Evolutionary conservation across 2,888 invertebrate species (phyloP).

Genomic region (Drosophila kanekoi): DNA sequence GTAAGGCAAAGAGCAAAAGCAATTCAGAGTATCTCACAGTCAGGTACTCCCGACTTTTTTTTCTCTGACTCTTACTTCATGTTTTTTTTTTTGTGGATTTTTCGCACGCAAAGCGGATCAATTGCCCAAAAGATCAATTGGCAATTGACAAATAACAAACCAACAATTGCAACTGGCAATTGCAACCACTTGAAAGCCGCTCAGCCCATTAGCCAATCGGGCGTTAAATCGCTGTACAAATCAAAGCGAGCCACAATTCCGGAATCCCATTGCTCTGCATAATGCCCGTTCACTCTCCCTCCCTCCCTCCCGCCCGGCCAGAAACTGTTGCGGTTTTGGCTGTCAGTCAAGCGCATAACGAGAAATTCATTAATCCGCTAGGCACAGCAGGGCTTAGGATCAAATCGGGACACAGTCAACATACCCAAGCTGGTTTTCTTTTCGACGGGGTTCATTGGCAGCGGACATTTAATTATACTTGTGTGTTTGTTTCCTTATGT

Average conservation of each 20-base stretch:
- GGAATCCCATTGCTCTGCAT: conserved; percentile 23
- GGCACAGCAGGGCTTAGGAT: conserved; percentile 45
- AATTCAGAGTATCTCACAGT: neutral
- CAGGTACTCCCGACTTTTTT: neutral
- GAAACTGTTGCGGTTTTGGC: conserved; percentile 39
- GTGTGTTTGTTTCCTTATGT: conserved; percentile 16
- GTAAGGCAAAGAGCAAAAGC: no score
- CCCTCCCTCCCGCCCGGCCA: neutral
- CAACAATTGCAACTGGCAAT: conserved; percentile 39
- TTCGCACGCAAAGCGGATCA: conserved; percentile 74
- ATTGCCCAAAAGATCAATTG: conserved; percentile 80
- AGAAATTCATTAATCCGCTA: conserved; percentile 73
- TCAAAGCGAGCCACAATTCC: conserved; percentile 50
- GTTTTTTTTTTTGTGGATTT: conserved; percentile 16
- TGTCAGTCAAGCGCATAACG: conserved; percentile 69
- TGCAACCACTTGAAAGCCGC: conserved; percentile 66
- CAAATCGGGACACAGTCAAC: conserved; percentile 38
- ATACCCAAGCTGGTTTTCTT: conserved; percentile 48
- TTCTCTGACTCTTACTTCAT: no score
- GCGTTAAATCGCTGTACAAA: conserved; percentile 67
- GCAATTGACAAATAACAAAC: conserved; percentile 63
- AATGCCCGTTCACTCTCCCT: conserved; percentile 1
- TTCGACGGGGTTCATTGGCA: conserved; percentile 9
- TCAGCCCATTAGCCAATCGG: conserved; percentile 64
- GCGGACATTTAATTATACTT: conserved; percentile 39